Evolutionary conservation across 92 coral and sea anemone genomes (phyloP), one percentile per base, ranked within the genome.

Genomic region (Galaxea fascicularis): DNA sequence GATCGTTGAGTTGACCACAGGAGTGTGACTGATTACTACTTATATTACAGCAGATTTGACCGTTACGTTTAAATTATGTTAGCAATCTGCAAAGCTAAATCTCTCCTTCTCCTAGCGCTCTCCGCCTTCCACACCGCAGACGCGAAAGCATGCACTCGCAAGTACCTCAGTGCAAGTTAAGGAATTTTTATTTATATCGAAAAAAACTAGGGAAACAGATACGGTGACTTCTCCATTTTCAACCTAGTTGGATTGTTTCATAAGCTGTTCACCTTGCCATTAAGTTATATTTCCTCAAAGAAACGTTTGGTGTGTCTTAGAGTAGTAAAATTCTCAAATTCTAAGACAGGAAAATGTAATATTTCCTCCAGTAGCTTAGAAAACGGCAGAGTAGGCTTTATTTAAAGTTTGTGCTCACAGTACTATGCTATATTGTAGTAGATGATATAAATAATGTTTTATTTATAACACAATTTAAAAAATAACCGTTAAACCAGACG

Each of bases 401-500:
- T 64, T 78, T 78, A 11, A 64, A 46, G 22, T 65, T 47, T 29
- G 46, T 28, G 35, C 24, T 69, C 52, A 39, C 5, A 45, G 41
- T 69, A 21, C 24, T 35, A 69, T 39, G 51, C 18, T 39, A 39
- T 25, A 46, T 16, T 65, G 60, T 26, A 64, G 47, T 78, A 64
- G 60, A 47, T 64, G 49, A 78, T 64, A 60, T 35, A 78, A 47
- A 65, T 65, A 22, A 27, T 58, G 47, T 24, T 57, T 63, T 78
- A 78, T 46, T 78, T 64, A 65, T 27, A 47, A 17, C 24, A 64
- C 73, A 35, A 35, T 35, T 35, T 78, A 45, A 64, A 65, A 78
- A 63, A 20, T 63, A 78, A 63, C 41, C 45, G 17, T 21, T 25
- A 16, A 78, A 49, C 31, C 53, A 22, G 31, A 76, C 16, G 10